These are phyloP conservation scores for Geodia barretti DNA, from an alignment of 37 sponge, comb jelly and placozoan species.

Conservation along the genomic window DNA sequence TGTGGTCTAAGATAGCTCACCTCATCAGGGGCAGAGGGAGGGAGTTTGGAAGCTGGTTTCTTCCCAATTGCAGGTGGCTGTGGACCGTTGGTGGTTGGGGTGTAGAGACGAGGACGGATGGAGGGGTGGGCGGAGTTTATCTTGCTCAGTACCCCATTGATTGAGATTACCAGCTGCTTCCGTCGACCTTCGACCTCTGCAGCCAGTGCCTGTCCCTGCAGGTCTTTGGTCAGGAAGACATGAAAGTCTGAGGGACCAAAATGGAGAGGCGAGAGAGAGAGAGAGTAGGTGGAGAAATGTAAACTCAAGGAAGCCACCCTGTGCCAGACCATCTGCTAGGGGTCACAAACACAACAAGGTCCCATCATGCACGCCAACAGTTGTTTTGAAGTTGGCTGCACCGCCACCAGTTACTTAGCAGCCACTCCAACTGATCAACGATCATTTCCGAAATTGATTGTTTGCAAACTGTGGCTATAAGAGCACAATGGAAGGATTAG, in stretches of 20 bases:
- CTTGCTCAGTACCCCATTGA: constrained; percentile 29
- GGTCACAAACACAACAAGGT: neutral
- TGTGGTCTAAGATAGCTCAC: too few relatives aligned
- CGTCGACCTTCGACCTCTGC: constrained; percentile 41
- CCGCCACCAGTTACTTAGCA: too few relatives aligned
- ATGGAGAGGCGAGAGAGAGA: neutral
- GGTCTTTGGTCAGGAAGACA: constrained; percentile 45
- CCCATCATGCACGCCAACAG: too few relatives aligned
- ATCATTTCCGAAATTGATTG: too few relatives aligned
- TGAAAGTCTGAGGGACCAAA: constrained; percentile 44
- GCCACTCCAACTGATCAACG: too few relatives aligned
- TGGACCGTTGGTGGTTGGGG: constrained; percentile 5
- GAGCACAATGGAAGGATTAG: too few relatives aligned
- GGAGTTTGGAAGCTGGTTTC: constrained; percentile 17
- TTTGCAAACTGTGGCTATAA: too few relatives aligned
- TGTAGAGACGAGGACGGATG: constrained; percentile 43
- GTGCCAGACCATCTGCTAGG: neutral
- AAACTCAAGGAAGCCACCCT: too few relatives aligned
- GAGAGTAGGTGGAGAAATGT: neutral
- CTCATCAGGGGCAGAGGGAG: constrained; percentile 21
- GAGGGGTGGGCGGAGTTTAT: constrained; percentile 42
- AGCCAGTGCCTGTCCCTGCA: constrained; percentile 39
- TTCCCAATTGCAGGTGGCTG: neutral
- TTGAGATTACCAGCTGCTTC: neutral
- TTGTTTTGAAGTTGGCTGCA: too few relatives aligned